These are phyloP conservation scores for Meteorus sp. DNA, from an alignment of 1,140 invertebrate species.

Conservation along the genomic window DNA sequence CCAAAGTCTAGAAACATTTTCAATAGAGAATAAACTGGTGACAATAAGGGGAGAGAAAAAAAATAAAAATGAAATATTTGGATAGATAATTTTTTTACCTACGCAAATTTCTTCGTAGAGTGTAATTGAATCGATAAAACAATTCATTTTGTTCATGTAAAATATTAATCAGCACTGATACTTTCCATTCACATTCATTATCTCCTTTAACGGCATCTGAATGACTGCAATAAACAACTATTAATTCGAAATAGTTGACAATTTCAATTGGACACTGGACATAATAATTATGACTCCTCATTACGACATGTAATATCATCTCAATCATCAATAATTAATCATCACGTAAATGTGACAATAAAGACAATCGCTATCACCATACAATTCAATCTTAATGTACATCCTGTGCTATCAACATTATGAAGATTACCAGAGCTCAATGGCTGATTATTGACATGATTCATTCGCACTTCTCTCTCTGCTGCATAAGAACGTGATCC, in stretches of 20 bases:
- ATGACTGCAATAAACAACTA: not conserved
- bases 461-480: constrained; percentile 31
- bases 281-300: not conserved
- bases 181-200: not conserved
- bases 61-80: no score
- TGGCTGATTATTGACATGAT: constrained; percentile 40
- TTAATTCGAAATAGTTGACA: constrained; percentile 3
- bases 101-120: no score
- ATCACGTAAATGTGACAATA: constrained; percentile 35
- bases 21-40: no score
- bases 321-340: constrained; percentile 6
- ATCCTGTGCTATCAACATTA: constrained; percentile 12
- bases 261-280: not conserved
- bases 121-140: no score
- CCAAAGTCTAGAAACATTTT: no score
- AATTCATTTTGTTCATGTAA: no score
- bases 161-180: not conserved
- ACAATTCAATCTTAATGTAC: not conserved
- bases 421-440: constrained; percentile 38
- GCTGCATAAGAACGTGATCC: constrained; percentile 26
- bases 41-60: no score
- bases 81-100: no score
- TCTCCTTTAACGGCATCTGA: not conserved
- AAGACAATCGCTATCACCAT: constrained; percentile 15
- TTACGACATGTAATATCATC: not conserved